Evolutionary conservation across 2,113 vertebrate genomes (phyloP).

Genomic region (Syngnathus typhle): DNA sequence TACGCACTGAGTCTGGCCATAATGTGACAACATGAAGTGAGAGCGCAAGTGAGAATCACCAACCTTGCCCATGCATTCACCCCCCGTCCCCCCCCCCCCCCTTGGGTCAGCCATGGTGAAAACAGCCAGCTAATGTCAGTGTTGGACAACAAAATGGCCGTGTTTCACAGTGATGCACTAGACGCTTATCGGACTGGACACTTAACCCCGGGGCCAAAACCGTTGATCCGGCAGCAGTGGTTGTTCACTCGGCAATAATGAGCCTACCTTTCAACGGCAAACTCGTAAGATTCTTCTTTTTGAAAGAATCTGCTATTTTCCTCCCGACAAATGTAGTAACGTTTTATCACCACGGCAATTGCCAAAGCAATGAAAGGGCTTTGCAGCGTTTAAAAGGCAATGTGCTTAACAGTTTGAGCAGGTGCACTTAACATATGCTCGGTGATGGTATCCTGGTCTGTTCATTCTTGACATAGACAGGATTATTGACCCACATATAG

Average conservation of each 20-base stretch:
- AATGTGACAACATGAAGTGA: constrained; percentile 63
- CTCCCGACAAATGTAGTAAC: constrained; percentile 15
- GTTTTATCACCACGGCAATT: constrained; percentile 12
- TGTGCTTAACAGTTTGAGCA: constrained; percentile 31
- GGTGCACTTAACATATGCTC: constrained; percentile 21
- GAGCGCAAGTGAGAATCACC: constrained; percentile 60
- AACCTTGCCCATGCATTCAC: constrained; percentile 49
- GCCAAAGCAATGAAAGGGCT: constrained; percentile 27
- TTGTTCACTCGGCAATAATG: constrained; percentile 43
- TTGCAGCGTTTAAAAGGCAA: constrained; percentile 10
- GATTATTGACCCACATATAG: neutral
- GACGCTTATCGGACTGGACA: constrained; percentile 9
- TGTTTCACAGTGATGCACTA: constrained; percentile 13
- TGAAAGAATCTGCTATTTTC: constrained; percentile 19
- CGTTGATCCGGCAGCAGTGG: neutral
- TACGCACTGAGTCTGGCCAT: constrained; percentile 55
- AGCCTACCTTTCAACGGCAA: constrained; percentile 38
- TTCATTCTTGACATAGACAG: constrained; percentile 26
- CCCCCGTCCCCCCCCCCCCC: constrained; percentile 13
- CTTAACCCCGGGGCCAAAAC: neutral
- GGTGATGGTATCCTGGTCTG: neutral
- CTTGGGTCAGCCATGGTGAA: constrained; percentile 36
- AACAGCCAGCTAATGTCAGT: constrained; percentile 40
- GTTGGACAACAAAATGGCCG: constrained; percentile 36
- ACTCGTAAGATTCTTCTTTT: constrained; percentile 27